A percentile compares a stretch with the other conserved stretches of the same genome.
Evolutionary conservation across 2,888 invertebrate genomes (phyloP).

Genomic region (Cheilosia grossa): DNA sequence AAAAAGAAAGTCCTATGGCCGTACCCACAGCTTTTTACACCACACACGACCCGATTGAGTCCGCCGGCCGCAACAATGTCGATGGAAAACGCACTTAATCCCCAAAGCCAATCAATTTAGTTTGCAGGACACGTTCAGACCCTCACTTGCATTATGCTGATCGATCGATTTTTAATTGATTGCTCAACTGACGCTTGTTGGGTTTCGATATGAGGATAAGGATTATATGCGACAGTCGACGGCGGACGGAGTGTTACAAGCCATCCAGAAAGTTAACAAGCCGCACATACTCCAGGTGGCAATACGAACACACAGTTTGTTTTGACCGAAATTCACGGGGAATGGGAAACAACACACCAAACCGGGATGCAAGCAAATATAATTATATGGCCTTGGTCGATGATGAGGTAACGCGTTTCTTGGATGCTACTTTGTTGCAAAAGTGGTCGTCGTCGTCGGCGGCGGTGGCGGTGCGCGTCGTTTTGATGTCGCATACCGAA

Average conservation of each 20-base stretch:
- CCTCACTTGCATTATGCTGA: conserved; percentile 43
- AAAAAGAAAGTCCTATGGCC: too few relatives aligned
- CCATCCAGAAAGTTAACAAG: conserved; percentile 11
- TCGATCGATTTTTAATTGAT: conserved; percentile 66
- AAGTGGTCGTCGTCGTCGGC: background rate
- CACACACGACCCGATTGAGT: background rate
- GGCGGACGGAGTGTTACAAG: background rate
- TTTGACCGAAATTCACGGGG: background rate
- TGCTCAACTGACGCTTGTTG: conserved; percentile 26
- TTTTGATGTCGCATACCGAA: conserved; percentile 6
- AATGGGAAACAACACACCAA: background rate
- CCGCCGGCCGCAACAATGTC: conserved; percentile 32
- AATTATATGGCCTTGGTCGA: background rate
- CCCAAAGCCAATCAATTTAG: conserved; percentile 59
- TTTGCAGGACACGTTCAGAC: conserved; percentile 57
- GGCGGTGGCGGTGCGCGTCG: background rate
- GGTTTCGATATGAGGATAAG: background rate
- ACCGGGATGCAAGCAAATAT: background rate
- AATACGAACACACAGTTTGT: background rate
- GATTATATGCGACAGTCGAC: background rate
- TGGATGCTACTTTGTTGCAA: conserved; percentile 32
- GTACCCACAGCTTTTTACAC: background rate
- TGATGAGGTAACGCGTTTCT: background rate
- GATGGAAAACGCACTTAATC: conserved; percentile 43
- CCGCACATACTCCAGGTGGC: background rate